Evolutionary conservation across 1,140 invertebrate species (phyloP).

Genomic region (Grapholita molesta): DNA sequence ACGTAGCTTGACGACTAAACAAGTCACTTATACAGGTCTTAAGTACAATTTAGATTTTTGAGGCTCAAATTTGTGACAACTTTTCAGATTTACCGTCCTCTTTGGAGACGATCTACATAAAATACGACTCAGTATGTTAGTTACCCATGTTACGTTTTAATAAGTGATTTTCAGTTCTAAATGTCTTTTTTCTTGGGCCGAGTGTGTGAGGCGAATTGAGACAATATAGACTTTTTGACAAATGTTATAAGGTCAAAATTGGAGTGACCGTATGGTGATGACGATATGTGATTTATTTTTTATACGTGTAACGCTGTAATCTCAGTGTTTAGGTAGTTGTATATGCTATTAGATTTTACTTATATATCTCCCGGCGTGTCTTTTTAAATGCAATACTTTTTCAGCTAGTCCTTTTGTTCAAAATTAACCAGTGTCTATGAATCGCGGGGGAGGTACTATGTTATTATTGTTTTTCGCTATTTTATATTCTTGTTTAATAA

Average conservation of each 20-base stretch:
- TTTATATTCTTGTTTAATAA: constrained; percentile 64
- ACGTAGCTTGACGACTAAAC: constrained; percentile 35
- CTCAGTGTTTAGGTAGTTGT: constrained; percentile 59
- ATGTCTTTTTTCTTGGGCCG: constrained; percentile 45
- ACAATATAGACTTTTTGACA: constrained; percentile 27
- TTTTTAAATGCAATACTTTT: constrained; percentile 59
- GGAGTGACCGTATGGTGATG: constrained; percentile 39
- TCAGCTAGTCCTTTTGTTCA: constrained; percentile 65
- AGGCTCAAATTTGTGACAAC: constrained; percentile 59
- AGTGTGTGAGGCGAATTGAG: constrained; percentile 31
- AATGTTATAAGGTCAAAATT: constrained; percentile 22
- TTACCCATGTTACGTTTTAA: constrained; percentile 65
- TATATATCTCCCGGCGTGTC: constrained; percentile 44
- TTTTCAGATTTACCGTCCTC: constrained; percentile 39
- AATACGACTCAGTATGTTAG: constrained; percentile 43
- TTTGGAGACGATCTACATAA: constrained; percentile 33
- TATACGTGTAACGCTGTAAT: constrained; percentile 61
- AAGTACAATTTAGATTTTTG: constrained; percentile 65
- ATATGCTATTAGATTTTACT: constrained; percentile 50
- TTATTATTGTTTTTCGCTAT: constrained; percentile 57
- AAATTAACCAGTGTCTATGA: constrained; percentile 55
- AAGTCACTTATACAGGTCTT: constrained; percentile 57
- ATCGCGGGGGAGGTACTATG: constrained; percentile 38
- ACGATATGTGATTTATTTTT: constrained; percentile 68
- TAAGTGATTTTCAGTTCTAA: constrained; percentile 39